Percentiles rank a stretch among this genome's conserved stretches.
These are phyloP conservation scores for Callorhinus ursinus DNA, from an alignment of 2,113 vertebrate genomes.

Conservation along the genomic window DNA sequence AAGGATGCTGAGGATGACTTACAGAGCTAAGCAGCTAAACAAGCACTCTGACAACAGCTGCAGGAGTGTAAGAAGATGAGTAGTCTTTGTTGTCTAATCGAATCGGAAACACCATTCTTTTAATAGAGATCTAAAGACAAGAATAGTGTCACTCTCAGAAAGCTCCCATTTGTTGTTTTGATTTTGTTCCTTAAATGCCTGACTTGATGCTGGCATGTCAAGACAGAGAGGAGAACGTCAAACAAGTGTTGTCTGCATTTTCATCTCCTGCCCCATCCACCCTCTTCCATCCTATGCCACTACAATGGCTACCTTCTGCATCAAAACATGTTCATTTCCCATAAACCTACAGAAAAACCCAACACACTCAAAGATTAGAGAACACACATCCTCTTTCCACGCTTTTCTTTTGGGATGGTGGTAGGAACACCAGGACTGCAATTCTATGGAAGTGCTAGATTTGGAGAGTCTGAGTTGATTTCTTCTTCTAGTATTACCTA, in stretches of 20 bases:
- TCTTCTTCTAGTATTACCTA: not conserved
- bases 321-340: not conserved
- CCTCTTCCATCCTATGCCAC: not conserved
- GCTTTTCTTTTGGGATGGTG: not conserved
- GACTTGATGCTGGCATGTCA: conserved; percentile 72
- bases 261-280: not conserved
- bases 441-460: not conserved
- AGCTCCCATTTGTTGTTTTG: conserved; percentile 50
- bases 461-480: not conserved
- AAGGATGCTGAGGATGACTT: not conserved
- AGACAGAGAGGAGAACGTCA: conserved; percentile 76
- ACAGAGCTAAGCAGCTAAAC: not conserved
- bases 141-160: conserved; percentile 32
- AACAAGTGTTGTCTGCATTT: conserved; percentile 7
- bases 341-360: not conserved
- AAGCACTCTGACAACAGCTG: not conserved
- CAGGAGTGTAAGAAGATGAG: not conserved
- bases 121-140: conserved; percentile 68
- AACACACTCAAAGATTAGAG: not conserved
- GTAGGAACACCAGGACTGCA: not conserved
- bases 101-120: conserved; percentile 49
- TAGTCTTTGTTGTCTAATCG: conserved; percentile 20
- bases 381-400: not conserved
- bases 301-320: not conserved
- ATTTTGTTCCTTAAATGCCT: conserved; percentile 69